Conservation (phyloP, 1,140 invertebrate genomes). For the Ylistrum balloti region DNA sequence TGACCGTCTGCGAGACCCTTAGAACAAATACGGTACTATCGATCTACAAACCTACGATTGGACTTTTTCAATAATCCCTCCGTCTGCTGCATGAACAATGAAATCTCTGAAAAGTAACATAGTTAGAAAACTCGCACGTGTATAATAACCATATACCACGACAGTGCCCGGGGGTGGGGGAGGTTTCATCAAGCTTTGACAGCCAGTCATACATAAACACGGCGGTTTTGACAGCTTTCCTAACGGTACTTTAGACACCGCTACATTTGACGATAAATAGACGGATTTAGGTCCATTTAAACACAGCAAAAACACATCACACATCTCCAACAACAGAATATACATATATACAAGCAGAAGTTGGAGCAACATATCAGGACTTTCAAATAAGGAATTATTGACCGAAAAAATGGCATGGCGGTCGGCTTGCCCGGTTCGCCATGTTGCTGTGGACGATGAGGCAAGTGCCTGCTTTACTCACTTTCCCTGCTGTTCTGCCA, state of each 20-base stretch:
- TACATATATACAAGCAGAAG: background rate
- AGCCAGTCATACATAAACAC: background rate
- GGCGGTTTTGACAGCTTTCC: background rate
- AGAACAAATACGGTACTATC: slow-evolving; percentile 22
- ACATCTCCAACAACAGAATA: background rate
- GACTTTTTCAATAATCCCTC: background rate
- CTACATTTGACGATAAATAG: background rate
- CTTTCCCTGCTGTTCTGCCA: slow-evolving; percentile 83
- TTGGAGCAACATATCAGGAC: background rate
- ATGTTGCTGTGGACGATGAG: background rate
- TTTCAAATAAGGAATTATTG: slow-evolving; percentile 7
- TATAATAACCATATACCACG: background rate
- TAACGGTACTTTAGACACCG: background rate
- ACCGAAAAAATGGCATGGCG: slow-evolving; percentile 36
- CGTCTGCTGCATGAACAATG: background rate
- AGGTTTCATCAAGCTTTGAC: too few relatives aligned
- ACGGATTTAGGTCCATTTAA: background rate
- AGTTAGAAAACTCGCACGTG: background rate
- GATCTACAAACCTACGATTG: background rate
- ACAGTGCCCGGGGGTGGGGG: background rate
- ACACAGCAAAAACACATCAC: background rate
- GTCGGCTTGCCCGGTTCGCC: slow-evolving; percentile 14
- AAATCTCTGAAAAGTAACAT: background rate
- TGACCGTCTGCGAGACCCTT: background rate
- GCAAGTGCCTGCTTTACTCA: slow-evolving; percentile 63